These are phyloP conservation scores for Diogma glabrata DNA, from an alignment of 2,888 invertebrate genomes.

Conservation along the genomic window DNA sequence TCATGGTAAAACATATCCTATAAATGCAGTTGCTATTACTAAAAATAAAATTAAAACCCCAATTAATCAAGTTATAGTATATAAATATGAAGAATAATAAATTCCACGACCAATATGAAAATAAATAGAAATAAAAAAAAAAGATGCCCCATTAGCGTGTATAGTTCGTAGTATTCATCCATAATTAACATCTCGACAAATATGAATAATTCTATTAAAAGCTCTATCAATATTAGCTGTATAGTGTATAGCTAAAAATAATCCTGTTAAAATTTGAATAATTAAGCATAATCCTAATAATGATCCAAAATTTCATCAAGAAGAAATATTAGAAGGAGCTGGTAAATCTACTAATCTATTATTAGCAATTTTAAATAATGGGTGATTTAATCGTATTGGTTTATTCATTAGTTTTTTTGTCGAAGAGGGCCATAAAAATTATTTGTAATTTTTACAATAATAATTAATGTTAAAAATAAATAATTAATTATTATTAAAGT, in stretches of 20 bases:
- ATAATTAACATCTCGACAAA: conserved; percentile 57
- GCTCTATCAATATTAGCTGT: conserved; percentile 49
- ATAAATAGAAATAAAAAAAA: no score
- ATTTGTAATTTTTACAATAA: conserved; percentile 46
- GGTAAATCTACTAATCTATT: conserved; percentile 48
- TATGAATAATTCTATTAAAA: conserved; percentile 54
- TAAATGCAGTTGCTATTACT: conserved; percentile 55
- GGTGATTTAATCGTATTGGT: conserved; percentile 38
- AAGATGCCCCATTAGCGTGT: conserved; percentile 63
- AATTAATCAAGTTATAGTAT: conserved; percentile 45
- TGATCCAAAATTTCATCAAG: conserved; percentile 59
- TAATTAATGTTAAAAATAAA: conserved; percentile 46
- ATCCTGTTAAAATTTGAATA: conserved; percentile 53
- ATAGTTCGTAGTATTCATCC: conserved; percentile 50
- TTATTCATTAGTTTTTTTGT: conserved; percentile 39
- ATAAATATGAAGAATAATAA: conserved; percentile 39
- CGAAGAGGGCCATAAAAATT: conserved; percentile 44
- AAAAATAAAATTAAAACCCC: conserved; percentile 51
- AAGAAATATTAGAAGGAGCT: conserved; percentile 47
- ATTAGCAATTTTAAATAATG: conserved; percentile 46
- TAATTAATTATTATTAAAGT: conserved; percentile 45
- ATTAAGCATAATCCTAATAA: conserved; percentile 49
- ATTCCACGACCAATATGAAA: conserved; percentile 16
- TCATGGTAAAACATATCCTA: conserved; percentile 63
- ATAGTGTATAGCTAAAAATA: conserved; percentile 61